Evolutionary conservation across 2,888 invertebrate species (phyloP).

Genomic region (Tinea trinotella): DNA sequence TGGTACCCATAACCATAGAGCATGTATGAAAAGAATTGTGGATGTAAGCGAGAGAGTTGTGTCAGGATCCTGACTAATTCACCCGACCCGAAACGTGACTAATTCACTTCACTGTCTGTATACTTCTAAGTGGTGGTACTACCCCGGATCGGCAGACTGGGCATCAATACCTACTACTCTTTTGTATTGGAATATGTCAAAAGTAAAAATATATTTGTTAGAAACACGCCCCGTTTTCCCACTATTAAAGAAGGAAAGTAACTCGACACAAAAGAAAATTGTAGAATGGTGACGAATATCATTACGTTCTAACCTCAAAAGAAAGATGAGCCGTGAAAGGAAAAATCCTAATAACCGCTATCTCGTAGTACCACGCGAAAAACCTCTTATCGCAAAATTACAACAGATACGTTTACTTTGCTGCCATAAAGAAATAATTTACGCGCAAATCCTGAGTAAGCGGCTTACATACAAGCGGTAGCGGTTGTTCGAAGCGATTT

Average conservation of each 20-base stretch:
- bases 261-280: background rate
- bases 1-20: too few relatives aligned
- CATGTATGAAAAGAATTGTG: too few relatives aligned
- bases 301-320: constrained; percentile 17
- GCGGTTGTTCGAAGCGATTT: constrained; percentile 22
- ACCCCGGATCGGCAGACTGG: too few relatives aligned
- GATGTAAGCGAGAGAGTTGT: too few relatives aligned
- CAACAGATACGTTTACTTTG: constrained; percentile 50
- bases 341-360: constrained; percentile 33
- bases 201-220: too few relatives aligned
- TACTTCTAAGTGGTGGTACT: too few relatives aligned
- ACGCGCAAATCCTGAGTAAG: constrained; percentile 42
- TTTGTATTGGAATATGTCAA: too few relatives aligned
- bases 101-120: too few relatives aligned
- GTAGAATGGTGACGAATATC: constrained; percentile 12
- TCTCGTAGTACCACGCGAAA: constrained; percentile 35
- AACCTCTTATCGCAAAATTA: constrained; percentile 50
- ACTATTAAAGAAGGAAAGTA: background rate
- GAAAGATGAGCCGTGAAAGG: constrained; percentile 14
- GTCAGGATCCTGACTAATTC: too few relatives aligned
- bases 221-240: too few relatives aligned
- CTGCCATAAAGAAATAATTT: constrained; percentile 61
- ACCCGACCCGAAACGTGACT: too few relatives aligned
- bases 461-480: constrained; percentile 25
- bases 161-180: too few relatives aligned